Evolutionary conservation across 1,140 invertebrate species (phyloP), one percentile per base, ranked within the genome.

Genomic region (Aphis gossypii): DNA sequence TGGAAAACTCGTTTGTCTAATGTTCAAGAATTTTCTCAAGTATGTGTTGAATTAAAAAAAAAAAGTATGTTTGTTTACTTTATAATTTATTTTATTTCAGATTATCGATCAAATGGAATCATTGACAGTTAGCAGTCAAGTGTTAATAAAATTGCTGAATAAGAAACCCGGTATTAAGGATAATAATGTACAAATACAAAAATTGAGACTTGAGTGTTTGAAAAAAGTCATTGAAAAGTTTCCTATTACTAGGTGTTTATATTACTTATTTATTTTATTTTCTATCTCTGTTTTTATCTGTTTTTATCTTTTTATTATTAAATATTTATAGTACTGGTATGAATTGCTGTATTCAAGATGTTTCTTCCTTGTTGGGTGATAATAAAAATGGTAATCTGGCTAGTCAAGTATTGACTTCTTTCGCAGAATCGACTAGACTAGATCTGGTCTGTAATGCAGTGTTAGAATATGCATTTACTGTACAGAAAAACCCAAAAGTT

Each of bases 91-190:
- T 38, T 23, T 76, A 93, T 94, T 95, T 84, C 94, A 96, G 96
- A 94, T 95, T 86, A 95, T 98, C 2, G 96, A 96, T 94, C 95
- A 95, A 41, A 96, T 97, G 94, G 96, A 97, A 92, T 95, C 96
- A 48, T 96, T 96, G 86, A 97, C 97, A 87, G 96, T 97, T 11
- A 96, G 97, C 2, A 96, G 97, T 4, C 98, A 99, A 95, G 96
- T 97, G 9, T 95, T 98, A 82, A 96, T 98, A 20, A 96, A 97
- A 92, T 96, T 96, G 11, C 94, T 99, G 23, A 97, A 96, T 93
- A 98, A 97, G 94, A 99, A 98, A 95, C 98, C 98, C 1, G 98
- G 98, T 9, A 96, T 99, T 0, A 99, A 98, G 95, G 98, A 99
- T 94, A 99, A 97, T 91, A 99, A 99, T 95, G 98, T 99, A 94